Conservation (phyloP, 2,888 invertebrate genomes). For the Phaonia tiefii region DNA sequence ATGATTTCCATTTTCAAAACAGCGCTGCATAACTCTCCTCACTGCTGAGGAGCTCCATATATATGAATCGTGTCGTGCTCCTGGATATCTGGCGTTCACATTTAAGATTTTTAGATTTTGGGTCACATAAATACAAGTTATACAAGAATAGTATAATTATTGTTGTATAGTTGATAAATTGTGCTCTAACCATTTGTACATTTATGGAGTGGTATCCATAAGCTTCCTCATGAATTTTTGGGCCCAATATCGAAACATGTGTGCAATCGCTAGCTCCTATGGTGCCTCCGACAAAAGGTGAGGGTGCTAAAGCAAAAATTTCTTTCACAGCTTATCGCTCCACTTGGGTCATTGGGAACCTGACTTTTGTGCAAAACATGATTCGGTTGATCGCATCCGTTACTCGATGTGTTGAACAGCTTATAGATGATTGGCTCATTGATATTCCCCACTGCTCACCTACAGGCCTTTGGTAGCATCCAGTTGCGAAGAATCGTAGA, state of each 20-base stretch:
- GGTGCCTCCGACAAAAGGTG: conserved; percentile 28
- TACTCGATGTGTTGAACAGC: conserved; percentile 23
- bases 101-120: conserved; percentile 27
- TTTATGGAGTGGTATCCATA: conserved; percentile 36
- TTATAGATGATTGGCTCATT: conserved; percentile 35
- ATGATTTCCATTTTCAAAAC: conserved; percentile 30
- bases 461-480: conserved; percentile 33
- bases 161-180: neutral
- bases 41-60: conserved; percentile 42
- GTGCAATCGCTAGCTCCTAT: conserved; percentile 31
- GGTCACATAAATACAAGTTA: conserved; percentile 16
- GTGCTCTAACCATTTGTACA: neutral
- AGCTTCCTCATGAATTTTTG: conserved; percentile 34
- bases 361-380: conserved; percentile 15
- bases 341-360: conserved; percentile 24
- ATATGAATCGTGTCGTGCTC: conserved; percentile 26
- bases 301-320: conserved; percentile 10
- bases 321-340: conserved; percentile 17
- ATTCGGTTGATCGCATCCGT: conserved; percentile 4
- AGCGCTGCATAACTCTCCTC: conserved; percentile 32
- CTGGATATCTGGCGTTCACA: conserved; percentile 25
- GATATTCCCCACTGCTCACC: too few relatives aligned
- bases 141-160: neutral
- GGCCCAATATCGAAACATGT: neutral
- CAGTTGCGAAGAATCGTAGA: conserved; percentile 15